Base-by-base conservation (phyloP, 2,888 invertebrate genomes). In the Microctonus brassicae region DNA sequence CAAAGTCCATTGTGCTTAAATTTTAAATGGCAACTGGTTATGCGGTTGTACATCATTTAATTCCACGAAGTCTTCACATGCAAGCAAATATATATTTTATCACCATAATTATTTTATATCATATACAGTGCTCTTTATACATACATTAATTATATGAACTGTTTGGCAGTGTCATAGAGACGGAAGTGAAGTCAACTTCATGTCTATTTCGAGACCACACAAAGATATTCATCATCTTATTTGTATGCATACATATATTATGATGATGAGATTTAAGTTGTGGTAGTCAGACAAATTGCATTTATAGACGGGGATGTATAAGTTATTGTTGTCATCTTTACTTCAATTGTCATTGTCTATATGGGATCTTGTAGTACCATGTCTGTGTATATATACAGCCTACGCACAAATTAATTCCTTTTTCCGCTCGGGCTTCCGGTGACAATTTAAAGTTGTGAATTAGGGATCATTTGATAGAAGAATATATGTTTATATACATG, bases 391-490 rank as follows among this genome's bases (percentile, higher is more conserved):
- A 10, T 53, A 17, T 7, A 53, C 63, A 42, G 36, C 69, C 69
- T 57, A 70, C 69, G 64, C 69, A 42, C 36, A 33, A 70, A 70
- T 70, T 64, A 70, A 69, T 62, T 24, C 42, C 55, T 63, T 57
- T 70, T 70, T 55, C 55, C 39, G 57, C 57, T 66, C 64, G 24
- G 17, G 57, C 69, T 70, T 70, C 69, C 69, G 69, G 64, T 58
- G 63, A 53, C 26, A 36, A 70, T 70, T 69, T 64, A 22, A 70
- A 47, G 34, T 39, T 57, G 39, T 22, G 33, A 60, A 68, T 68
- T 61, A 61, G 47, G 52, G 34, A 47, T 68, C 60, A 61, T 47
- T 34, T 60, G 20, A 52, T 60, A 52, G 0, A 33, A 17, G 6
- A 33, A 33, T n/a, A n/a, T n/a, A n/a, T n/a, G n/a, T 7, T 29